Conservation (phyloP, 2,113 vertebrate genomes). For the Kryptolebias marmoratus region DNA sequence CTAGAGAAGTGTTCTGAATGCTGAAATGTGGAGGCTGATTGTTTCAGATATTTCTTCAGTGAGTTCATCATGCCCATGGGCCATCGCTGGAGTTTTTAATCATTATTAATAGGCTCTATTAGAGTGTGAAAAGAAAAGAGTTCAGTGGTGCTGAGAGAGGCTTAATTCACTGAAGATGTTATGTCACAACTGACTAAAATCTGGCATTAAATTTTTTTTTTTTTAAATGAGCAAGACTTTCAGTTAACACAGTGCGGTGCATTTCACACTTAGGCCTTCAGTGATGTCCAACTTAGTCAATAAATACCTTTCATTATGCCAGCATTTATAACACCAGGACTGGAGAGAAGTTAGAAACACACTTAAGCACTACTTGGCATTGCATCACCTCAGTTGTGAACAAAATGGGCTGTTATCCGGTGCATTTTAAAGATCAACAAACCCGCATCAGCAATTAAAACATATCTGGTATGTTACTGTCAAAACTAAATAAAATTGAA, state of each 20-base stretch:
- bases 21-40: slow-evolving; percentile 18
- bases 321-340: too few species aligned
- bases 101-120: slow-evolving; percentile 54
- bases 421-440: too few species aligned
- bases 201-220: slow-evolving; percentile 34
- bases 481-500: too few species aligned
- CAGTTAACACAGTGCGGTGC: neutral
- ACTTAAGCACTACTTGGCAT: too few species aligned
- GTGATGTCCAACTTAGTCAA: too few species aligned
- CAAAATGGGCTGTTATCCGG: too few species aligned
- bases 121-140: slow-evolving; percentile 46
- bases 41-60: slow-evolving; percentile 36
- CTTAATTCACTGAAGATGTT: slow-evolving; percentile 34
- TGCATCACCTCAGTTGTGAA: too few species aligned
- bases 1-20: slow-evolving; percentile 16
- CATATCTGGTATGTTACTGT: too few species aligned
- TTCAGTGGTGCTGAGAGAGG: slow-evolving; percentile 26
- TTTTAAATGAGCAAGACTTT: slow-evolving; percentile 29
- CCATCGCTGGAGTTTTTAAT: slow-evolving; percentile 39
- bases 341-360: too few species aligned
- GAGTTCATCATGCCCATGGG: slow-evolving; percentile 30
- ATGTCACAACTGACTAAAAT: slow-evolving; percentile 49
- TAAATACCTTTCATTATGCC: too few species aligned
- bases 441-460: too few species aligned
- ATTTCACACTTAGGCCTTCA: too few species aligned